Evolutionary conservation across 2,888 invertebrate genomes (phyloP), one percentile per base, ranked within the genome.

Genomic region (Diadegma fenestrale): DNA sequence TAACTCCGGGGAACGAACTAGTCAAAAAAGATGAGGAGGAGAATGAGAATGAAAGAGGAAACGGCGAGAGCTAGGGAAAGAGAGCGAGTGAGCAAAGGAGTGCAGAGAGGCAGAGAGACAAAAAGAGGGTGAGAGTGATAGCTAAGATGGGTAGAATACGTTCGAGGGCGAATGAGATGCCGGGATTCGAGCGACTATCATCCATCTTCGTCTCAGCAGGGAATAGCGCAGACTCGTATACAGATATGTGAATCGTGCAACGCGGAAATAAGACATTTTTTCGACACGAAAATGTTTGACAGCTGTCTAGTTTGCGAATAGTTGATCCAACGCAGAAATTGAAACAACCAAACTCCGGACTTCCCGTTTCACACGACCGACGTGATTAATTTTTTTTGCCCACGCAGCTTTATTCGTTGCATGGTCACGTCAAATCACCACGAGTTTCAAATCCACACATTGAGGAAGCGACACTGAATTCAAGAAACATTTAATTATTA

Each of bases 141-240:
- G 72, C 19, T n/a, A 64, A 78, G 78, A 78, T 48, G 85, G 66
- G 63, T 87, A 83, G 89, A 88, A 87, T 87, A 87, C 85, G 86
- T 79, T 76, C 84, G 86, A 80, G 83, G 81, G 81, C 86, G 82
- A 88, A 88, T 88, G 88, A 88, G 89, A 88, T 90, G 88, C 90
- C 87, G 87, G 88, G 89, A 90, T 91, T 90, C 91, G 79, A 90
- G 88, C 82, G 82, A 84, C 85, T 88, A 86, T 87, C 90, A 91
- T 91, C 90, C 90, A 90, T 91, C 91, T 91, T 91, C 91, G 90
- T 91, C 91, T 86, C 73, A 45, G 76, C 86, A 86, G 79, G 86
- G 83, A 84, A 87, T 85, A 88, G 88, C 87, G 87, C 85, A 33
- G 43, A n/a, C n/a, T 63, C 48, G 17, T 73, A 43, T 26, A 69